Evolutionary conservation across 2,113 vertebrate genomes (phyloP).

Genomic region (Eurypyga helias): DNA sequence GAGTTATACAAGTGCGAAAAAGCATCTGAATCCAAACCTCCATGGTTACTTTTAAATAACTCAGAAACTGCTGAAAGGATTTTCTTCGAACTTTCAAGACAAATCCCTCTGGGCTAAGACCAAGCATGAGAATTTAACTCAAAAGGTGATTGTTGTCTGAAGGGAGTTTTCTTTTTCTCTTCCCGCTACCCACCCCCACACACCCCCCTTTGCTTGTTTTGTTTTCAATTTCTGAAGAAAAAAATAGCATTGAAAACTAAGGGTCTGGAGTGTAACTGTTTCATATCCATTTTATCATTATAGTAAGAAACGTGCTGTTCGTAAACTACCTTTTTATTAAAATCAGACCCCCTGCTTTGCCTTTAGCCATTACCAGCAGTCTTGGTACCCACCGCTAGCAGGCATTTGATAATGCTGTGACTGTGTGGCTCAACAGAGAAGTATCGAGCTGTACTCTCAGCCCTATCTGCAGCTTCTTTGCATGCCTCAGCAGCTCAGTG

Average conservation of each 20-base stretch:
- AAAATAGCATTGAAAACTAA: constrained; percentile 1
- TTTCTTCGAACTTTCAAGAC: constrained; percentile 51
- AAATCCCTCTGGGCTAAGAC: constrained; percentile 60
- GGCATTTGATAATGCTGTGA: neutral
- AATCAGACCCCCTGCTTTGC: constrained; percentile 15
- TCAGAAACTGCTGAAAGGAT: constrained; percentile 63
- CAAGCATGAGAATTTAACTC: constrained; percentile 60
- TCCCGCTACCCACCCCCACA: rapidly evolving
- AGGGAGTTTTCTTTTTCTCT: neutral
- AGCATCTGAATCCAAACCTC: constrained; percentile 59
- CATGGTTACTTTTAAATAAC: constrained; percentile 62
- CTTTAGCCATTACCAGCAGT: neutral
- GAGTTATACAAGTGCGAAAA: constrained; percentile 62
- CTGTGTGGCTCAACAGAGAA: neutral
- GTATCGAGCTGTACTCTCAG: neutral
- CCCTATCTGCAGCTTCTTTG: constrained; percentile 18
- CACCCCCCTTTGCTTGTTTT: neutral
- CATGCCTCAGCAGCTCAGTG: constrained; percentile 5
- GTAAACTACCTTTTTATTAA: constrained; percentile 30
- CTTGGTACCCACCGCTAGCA: neutral
- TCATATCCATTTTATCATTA: constrained; percentile 30
- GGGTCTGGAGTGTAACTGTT: neutral
- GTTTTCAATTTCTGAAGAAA: neutral
- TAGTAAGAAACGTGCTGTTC: constrained; percentile 12
- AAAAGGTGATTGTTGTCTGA: constrained; percentile 64